These are phyloP conservation scores for Pterocles orientalis DNA, from an alignment of 2,113 vertebrate genomes.

Conservation along the genomic window DNA sequence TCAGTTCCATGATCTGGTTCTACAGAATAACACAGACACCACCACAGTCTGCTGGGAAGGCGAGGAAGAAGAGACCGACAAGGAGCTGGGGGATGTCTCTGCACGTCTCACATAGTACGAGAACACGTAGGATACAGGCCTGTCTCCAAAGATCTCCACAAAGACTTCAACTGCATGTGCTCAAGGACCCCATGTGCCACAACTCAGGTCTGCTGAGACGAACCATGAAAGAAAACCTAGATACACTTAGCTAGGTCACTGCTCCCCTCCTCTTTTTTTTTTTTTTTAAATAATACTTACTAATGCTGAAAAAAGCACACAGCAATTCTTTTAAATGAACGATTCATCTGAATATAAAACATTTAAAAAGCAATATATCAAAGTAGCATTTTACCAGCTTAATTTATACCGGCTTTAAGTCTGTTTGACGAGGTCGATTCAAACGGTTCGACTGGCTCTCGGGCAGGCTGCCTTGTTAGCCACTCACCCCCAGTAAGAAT, in stretches of 20 bases:
- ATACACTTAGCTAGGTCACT: not conserved
- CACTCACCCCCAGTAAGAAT: not conserved
- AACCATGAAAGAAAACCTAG: not conserved
- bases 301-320: not conserved
- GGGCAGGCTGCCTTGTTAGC: not conserved
- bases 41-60: not conserved
- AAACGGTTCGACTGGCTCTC: not conserved
- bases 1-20: not conserved
- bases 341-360: not conserved
- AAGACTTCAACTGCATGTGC: not conserved
- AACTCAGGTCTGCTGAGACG: not conserved
- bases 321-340: not conserved
- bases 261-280: not conserved
- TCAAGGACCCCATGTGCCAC: not conserved
- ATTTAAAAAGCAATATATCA: not conserved
- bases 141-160: not conserved
- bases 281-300: not conserved
- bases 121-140: not conserved
- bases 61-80: not conserved
- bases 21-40: not conserved
- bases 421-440: not conserved
- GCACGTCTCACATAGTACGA: rapidly evolving
- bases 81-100: not conserved
- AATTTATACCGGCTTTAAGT: not conserved
- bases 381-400: not conserved